Evolutionary conservation across 2,888 invertebrate genomes (phyloP).

Genomic region (Meteorus colon): DNA sequence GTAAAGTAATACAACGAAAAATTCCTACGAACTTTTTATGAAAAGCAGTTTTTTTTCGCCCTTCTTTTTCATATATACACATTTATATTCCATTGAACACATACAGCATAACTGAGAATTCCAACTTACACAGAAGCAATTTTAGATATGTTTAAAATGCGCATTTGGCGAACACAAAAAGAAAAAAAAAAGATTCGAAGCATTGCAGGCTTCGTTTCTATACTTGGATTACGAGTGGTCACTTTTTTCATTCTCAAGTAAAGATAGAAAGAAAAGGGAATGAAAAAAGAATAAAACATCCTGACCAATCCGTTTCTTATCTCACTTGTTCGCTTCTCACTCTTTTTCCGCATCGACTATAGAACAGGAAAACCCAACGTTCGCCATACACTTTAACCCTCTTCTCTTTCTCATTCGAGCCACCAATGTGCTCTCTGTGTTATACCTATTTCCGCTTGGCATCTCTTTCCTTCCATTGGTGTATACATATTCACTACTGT

Average conservation of each 20-base stretch:
- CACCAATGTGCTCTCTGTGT: slow-evolving; percentile 8
- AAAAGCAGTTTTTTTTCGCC: background rate
- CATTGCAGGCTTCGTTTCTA: slow-evolving; percentile 15
- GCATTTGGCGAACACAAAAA: no score
- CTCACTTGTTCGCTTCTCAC: background rate
- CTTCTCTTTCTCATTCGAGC: background rate
- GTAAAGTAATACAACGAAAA: slow-evolving; percentile 17
- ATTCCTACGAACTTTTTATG: background rate
- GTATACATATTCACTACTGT: slow-evolving; percentile 25
- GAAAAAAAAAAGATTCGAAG: background rate
- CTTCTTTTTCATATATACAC: background rate
- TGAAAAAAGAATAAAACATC: background rate
- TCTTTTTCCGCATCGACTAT: background rate
- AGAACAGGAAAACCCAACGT: no score
- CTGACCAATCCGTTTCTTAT: background rate
- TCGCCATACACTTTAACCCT: background rate
- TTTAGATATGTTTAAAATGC: background rate
- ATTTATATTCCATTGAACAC: background rate
- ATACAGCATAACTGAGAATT: background rate
- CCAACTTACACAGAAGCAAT: background rate
- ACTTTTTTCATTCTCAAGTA: slow-evolving; percentile 2
- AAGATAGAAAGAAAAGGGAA: background rate
- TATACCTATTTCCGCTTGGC: slow-evolving; percentile 25
- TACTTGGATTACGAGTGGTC: slow-evolving; percentile 19
- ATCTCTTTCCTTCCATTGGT: slow-evolving; percentile 15